Percentiles rank a stretch among this genome's conserved stretches.
These are phyloP conservation scores for Caerostris extrusa DNA, from an alignment of 1,140 invertebrate genomes.

Conservation along the genomic window DNA sequence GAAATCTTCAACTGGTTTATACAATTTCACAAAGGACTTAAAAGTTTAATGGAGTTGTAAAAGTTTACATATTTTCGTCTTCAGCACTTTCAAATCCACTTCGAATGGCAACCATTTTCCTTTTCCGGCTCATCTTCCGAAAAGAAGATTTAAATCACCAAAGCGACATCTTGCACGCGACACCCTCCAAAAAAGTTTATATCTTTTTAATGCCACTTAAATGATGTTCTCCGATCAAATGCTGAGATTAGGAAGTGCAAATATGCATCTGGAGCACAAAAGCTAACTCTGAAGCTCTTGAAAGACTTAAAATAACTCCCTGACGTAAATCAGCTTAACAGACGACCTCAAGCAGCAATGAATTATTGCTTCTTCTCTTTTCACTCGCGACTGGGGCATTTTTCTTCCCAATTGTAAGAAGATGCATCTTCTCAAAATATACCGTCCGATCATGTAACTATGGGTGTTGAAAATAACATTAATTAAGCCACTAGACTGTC, in stretches of 20 bases:
- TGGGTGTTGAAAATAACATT: constrained; percentile 57
- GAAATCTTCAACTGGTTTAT: too few relatives aligned
- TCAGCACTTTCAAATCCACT: neutral
- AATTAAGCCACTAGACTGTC: constrained; percentile 31
- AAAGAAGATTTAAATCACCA: neutral
- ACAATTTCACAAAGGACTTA: too few relatives aligned
- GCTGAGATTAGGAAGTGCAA: constrained; percentile 35
- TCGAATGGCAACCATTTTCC: neutral
- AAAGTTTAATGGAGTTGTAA: neutral
- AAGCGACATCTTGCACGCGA: neutral
- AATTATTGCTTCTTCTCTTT: constrained; percentile 57
- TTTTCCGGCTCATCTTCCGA: neutral
- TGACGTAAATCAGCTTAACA: constrained; percentile 65
- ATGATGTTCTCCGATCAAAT: constrained; percentile 9
- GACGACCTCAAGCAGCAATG: constrained; percentile 41
- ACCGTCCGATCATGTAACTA: constrained; percentile 33
- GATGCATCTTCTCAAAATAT: constrained; percentile 51
- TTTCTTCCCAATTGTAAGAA: constrained; percentile 32
- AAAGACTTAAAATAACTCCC: constrained; percentile 63
- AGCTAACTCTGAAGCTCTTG: constrained; percentile 33
- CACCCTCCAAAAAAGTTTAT: constrained; percentile 19
- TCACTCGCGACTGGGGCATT: constrained; percentile 2
- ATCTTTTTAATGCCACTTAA: constrained; percentile 45
- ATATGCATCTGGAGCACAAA: constrained; percentile 59
- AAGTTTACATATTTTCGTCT: neutral